Conservation (phyloP, 2,888 invertebrate genomes). For the Hypolimnas misippus region DNA sequence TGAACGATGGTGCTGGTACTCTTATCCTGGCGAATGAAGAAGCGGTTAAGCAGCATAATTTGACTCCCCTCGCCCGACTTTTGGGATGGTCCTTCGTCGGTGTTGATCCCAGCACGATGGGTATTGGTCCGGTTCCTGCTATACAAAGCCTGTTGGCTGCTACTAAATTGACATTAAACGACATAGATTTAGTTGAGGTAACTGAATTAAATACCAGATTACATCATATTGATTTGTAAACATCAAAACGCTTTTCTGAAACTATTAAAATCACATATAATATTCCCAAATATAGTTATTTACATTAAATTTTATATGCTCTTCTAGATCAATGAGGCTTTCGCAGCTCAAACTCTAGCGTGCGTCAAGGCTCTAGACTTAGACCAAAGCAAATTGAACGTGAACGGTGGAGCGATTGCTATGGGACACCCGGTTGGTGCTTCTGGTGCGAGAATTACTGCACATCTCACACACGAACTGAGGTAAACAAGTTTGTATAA, state of each 20-base stretch:
- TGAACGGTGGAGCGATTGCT: slow-evolving; percentile 98
- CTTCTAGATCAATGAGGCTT: slow-evolving; percentile 98
- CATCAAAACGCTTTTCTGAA: too few species aligned
- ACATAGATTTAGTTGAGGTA: slow-evolving; percentile 97
- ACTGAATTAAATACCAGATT: slow-evolving; percentile 16
- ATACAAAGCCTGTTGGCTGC: slow-evolving; percentile 93
- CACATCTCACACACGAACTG: slow-evolving; percentile 95
- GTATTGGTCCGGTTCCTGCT: slow-evolving; percentile 97
- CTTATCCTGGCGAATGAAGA: slow-evolving; percentile 96
- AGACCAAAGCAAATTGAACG: slow-evolving; percentile 94
- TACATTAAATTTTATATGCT: background rate
- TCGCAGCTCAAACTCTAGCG: slow-evolving; percentile 96
- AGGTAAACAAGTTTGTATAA: slow-evolving; percentile 81
- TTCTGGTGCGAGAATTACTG: slow-evolving; percentile 95
- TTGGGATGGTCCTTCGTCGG: slow-evolving; percentile 96
- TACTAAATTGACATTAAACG: slow-evolving; percentile 90
- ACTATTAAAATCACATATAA: too few species aligned
- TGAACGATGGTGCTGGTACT: slow-evolving; percentile 98
- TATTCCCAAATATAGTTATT: too few species aligned
- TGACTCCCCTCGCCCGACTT: slow-evolving; percentile 95
- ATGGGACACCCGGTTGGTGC: slow-evolving; percentile 98
- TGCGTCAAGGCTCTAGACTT: slow-evolving; percentile 95
- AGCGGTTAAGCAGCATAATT: slow-evolving; percentile 87
- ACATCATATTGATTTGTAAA: background rate
- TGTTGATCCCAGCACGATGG: slow-evolving; percentile 99